These are phyloP conservation scores for Pentalonia nigronervosa DNA, from an alignment of 1,140 invertebrate genomes.

Conservation along the genomic window DNA sequence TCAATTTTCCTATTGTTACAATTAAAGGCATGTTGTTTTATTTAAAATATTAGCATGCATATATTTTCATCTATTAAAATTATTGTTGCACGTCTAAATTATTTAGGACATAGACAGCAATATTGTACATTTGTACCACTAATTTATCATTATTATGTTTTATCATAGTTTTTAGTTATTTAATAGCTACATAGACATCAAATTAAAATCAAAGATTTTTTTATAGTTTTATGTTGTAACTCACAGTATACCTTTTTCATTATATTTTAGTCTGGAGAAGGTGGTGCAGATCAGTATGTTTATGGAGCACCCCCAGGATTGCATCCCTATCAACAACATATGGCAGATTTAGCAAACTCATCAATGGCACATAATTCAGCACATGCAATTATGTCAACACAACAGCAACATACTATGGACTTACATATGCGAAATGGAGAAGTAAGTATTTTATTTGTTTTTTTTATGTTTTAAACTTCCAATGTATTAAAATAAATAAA, in stretches of 20 bases:
- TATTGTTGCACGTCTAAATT: conserved; percentile 17
- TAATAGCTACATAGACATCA: background rate
- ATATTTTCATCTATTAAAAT: background rate
- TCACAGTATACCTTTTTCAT: background rate
- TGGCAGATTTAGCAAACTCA: conserved; percentile 51
- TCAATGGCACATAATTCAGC: conserved; percentile 54
- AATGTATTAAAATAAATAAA: no score
- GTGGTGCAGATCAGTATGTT: conserved; percentile 46
- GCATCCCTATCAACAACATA: conserved; percentile 45
- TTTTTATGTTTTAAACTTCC: background rate
- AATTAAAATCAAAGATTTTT: background rate
- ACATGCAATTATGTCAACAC: conserved; percentile 53
- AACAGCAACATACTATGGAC: conserved; percentile 53
- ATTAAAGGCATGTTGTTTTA: background rate
- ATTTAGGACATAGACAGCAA: background rate
- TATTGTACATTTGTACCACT: background rate
- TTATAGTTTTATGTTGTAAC: background rate
- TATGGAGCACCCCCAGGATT: conserved; percentile 51
- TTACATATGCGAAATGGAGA: conserved; percentile 50
- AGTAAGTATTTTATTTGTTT: conserved; percentile 31
- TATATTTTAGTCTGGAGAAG: conserved; percentile 52
- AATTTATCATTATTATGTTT: background rate
- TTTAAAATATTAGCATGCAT: conserved; percentile 1
- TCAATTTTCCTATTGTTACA: background rate
- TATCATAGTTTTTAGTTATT: background rate